Evolutionary conservation across 2,797 vertebrate genomes (phyloP).

Genomic region (Pogoniulus pusillus): DNA sequence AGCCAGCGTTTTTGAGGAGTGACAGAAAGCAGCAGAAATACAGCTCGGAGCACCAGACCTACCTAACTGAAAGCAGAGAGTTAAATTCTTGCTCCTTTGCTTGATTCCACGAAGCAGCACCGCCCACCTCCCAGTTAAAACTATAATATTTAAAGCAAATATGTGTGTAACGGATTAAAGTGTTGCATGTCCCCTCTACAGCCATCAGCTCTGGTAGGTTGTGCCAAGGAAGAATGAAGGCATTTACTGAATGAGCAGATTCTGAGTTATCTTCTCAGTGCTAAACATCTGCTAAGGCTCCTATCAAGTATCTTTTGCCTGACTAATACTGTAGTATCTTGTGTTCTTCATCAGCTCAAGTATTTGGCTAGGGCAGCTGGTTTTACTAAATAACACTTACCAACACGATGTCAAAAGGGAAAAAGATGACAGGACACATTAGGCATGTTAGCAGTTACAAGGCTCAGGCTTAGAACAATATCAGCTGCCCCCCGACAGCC

Average conservation of each 20-base stretch:
- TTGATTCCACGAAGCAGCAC: slow-evolving; percentile 47
- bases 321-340: slow-evolving; percentile 55
- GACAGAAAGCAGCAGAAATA: slow-evolving; percentile 5
- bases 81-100: slow-evolving; percentile 54
- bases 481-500: neutral
- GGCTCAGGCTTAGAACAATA: neutral
- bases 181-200: slow-evolving; percentile 3
- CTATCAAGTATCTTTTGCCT: slow-evolving; percentile 72
- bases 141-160: slow-evolving; percentile 49
- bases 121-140: slow-evolving; percentile 25
- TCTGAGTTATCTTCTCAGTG: slow-evolving; percentile 64
- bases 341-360: slow-evolving; percentile 70
- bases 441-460: slow-evolving; percentile 11
- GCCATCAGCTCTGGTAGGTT: slow-evolving; percentile 16
- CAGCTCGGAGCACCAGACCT: neutral
- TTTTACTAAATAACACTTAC: slow-evolving; percentile 61
- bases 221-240: slow-evolving; percentile 60
- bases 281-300: slow-evolving; percentile 67
- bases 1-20: neutral
- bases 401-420: slow-evolving; percentile 52
- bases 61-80: slow-evolving; percentile 15
- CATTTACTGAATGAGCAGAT: slow-evolving; percentile 74
- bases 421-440: slow-evolving; percentile 46
- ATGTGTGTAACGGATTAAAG: slow-evolving; percentile 12
- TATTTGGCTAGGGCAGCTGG: slow-evolving; percentile 66